Conservation (phyloP, 2,113 vertebrate species). For the Jaculus jaculus region DNA sequence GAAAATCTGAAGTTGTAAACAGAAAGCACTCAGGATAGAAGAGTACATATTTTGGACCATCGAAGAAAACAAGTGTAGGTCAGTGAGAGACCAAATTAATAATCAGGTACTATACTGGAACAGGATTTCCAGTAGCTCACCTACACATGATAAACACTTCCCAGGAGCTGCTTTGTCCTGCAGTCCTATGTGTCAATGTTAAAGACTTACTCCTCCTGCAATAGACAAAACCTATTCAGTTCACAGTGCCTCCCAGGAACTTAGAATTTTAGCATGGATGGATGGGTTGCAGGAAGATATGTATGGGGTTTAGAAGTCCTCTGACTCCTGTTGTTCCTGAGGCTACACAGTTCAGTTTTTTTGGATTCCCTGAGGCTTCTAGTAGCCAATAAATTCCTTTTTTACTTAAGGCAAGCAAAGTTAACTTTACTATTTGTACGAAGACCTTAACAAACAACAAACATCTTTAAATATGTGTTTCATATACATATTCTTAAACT, state of each 20-base stretch:
- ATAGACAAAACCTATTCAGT: not conserved
- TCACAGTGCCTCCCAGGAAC: not conserved
- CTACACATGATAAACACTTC: not conserved
- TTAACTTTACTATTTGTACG: slow-evolving; percentile 14
- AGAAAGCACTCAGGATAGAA: not conserved
- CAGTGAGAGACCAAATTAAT: slow-evolving; percentile 11
- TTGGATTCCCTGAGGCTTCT: slow-evolving; percentile 17
- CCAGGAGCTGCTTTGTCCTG: too few species aligned
- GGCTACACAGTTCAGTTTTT: slow-evolving; percentile 19
- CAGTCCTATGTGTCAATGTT: not conserved
- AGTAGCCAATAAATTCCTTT: slow-evolving; percentile 54
- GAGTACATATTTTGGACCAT: not conserved
- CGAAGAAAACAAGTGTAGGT: not conserved
- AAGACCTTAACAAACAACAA: not conserved
- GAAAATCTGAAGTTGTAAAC: slow-evolving; percentile 14
- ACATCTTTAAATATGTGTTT: not conserved
- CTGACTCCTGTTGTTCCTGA: not conserved
- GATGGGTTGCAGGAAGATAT: not conserved
- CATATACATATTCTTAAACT: not conserved
- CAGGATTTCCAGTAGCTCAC: slow-evolving; percentile 4
- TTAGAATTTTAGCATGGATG: not conserved
- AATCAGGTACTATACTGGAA: not conserved
- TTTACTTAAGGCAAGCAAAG: slow-evolving; percentile 41
- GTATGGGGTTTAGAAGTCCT: not conserved
- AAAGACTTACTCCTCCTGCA: not conserved